A percentile compares a stretch with the other conserved stretches of the same genome.
Evolutionary conservation across 2,113 vertebrate genomes (phyloP).

Genomic region (Neolamprologus modestus): DNA sequence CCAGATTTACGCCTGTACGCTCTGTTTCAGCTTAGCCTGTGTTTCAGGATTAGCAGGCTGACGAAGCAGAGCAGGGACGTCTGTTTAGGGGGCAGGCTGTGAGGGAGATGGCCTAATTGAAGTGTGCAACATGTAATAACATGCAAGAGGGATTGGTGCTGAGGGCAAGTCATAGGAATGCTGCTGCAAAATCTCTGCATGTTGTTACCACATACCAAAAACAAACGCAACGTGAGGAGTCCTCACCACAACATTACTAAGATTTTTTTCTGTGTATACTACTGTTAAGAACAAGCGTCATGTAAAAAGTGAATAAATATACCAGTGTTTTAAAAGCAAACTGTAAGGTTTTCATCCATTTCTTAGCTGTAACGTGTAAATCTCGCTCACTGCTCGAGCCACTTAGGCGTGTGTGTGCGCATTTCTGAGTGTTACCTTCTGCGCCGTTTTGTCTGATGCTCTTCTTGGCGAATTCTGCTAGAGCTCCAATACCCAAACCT

Average conservation of each 20-base stretch:
- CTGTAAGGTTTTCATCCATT: accelerated
- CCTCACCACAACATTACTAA: neutral
- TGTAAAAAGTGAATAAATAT: neutral
- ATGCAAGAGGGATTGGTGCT: neutral
- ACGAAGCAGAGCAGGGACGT: neutral
- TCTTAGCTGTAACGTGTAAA: neutral
- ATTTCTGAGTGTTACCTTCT: conserved; percentile 64
- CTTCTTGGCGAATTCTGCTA: conserved; percentile 97
- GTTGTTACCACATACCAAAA: neutral
- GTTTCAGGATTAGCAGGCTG: neutral
- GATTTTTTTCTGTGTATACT: neutral
- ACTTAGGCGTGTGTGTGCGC: neutral
- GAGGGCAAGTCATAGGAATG: neutral
- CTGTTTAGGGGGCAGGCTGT: neutral
- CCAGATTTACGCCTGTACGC: neutral
- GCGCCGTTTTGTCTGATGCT: conserved; percentile 77
- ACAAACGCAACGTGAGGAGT: neutral
- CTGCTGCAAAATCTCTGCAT: neutral
- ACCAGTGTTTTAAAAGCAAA: neutral
- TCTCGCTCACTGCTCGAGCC: neutral
- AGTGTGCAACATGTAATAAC: neutral
- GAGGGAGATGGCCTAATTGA: neutral
- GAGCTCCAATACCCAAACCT: conserved; percentile 87
- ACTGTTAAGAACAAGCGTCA: neutral
- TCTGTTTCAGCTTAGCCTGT: neutral